Base-by-base conservation (phyloP, 1,140 invertebrate genomes). In the Drosophila carrolli region DNA sequence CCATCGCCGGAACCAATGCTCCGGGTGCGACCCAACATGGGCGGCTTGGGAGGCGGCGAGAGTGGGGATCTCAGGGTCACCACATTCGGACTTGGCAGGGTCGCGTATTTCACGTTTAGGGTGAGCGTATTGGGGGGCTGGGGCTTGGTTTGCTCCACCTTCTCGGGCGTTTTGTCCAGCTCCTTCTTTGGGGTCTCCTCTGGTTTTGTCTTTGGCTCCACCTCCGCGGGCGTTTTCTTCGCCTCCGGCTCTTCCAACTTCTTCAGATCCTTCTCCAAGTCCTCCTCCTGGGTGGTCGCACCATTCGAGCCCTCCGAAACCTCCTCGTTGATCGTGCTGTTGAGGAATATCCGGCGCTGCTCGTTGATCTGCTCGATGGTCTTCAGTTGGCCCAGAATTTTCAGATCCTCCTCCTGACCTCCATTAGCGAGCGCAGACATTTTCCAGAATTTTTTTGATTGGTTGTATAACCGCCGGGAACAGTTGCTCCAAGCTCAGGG, bases 321-420 rank as follows among this genome's bases (percentile, higher is more conserved):
- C 56, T 83, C 75, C 67, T 88, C 76, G 13, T 60, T 68, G 6
- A 91, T 82, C 37, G 90, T 89, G 48, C 88, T 81, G 32, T 78
- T 83, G 1, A 91, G 65, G 35, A 91, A 91, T 9, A 83, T 71
- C 8, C 86, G 74, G 14, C 90, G 86, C 65, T 91, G 91, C 27
- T 91, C 90, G 50, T 89, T 91, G 50, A 91, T 89, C 44, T 91
- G 90, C 44, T 91, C 90, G 14, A 91, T 91, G 60, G 61, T 86
- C 43, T 73, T 89, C n/a, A 91, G 38, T 47, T 90, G 90, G 0
- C 83, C 73, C 29, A 91, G 57, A 27, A 89, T 90, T 37, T 77
- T 68, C 11, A 91, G 60, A 77, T 90, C 46, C 74, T 70, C 16
- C 38, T 78, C 72, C 8, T 59, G 32, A 50, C 19, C 51, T 47